A percentile compares a stretch with the other conserved stretches of the same genome.
phyloP scores from a whole-genome alignment of 2,888 invertebrate species.

The Abrostola triplasia region DNA sequence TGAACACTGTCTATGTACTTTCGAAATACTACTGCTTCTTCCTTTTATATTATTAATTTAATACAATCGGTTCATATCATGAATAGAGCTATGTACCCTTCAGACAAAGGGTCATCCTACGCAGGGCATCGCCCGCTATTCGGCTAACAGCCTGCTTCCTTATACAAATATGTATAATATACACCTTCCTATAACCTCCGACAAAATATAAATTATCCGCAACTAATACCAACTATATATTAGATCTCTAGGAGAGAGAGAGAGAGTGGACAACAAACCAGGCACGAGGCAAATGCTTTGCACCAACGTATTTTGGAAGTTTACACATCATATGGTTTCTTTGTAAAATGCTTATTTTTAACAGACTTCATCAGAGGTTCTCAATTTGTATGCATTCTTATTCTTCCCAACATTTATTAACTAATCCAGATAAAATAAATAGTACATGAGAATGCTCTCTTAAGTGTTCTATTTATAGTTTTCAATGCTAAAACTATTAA shows the following conservation, averaged over 20 bases:
- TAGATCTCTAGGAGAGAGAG: constrained; percentile 24
- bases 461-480: too few relatives aligned
- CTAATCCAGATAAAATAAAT: too few relatives aligned
- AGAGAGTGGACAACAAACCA: constrained; percentile 13
- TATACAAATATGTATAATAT: constrained; percentile 47
- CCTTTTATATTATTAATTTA: constrained; percentile 13
- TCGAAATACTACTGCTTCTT: constrained; percentile 3
- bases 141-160: constrained; percentile 71
- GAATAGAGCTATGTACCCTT: constrained; percentile 52
- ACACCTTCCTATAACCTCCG: constrained; percentile 52
- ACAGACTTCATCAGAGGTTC: too few relatives aligned
- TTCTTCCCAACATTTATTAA: too few relatives aligned
- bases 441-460: too few relatives aligned
- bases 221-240: constrained; percentile 20
- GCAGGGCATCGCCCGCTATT: constrained; percentile 77
- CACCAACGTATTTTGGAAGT: constrained; percentile 6
- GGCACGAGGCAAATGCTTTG: constrained; percentile 2
- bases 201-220: constrained; percentile 19
- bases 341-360: background rate
- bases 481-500: too few relatives aligned
- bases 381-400: too few relatives aligned
- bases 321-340: constrained; percentile 1
- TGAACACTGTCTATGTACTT: constrained; percentile 7
- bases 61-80: constrained; percentile 24
- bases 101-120: constrained; percentile 79